Conservation (phyloP, 2,797 vertebrate genomes). For the Gymnothorax javanicus region DNA sequence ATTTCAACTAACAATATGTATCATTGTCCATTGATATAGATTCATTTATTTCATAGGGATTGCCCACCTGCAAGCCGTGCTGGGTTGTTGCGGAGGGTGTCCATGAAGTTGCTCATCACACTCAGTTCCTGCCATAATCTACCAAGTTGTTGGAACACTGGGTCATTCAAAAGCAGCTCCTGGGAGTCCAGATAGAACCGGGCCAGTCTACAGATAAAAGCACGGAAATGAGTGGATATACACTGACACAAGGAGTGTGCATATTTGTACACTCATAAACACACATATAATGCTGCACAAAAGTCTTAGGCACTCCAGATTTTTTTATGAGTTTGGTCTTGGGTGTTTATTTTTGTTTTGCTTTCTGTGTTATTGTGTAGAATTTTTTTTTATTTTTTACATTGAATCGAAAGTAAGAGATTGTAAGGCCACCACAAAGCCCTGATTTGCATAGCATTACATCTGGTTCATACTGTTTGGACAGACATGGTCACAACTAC, state of each 20-base stretch:
- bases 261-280: neutral
- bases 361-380: no score
- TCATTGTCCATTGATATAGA: neutral
- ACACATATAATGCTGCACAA: neutral
- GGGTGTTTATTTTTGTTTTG: no score
- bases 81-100: constrained; percentile 81
- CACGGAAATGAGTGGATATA: neutral
- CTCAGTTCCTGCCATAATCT: constrained; percentile 83
- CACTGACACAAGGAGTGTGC: neutral
- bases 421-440: no score
- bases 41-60: neutral
- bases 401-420: no score
- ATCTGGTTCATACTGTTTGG: no score
- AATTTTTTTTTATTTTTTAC: no score
- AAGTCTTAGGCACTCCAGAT: no score
- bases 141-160: constrained; percentile 74
- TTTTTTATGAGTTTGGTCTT: no score
- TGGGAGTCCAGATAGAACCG: constrained; percentile 84
- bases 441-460: no score
- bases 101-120: constrained; percentile 84
- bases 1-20: neutral
- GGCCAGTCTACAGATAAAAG: constrained; percentile 74
- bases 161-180: constrained; percentile 77
- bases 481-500: neutral
- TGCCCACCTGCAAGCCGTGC: constrained; percentile 77